Evolutionary conservation across 2,888 invertebrate genomes (phyloP), one percentile per base, ranked within the genome.

Genomic region (Drosophila kokeensis): DNA sequence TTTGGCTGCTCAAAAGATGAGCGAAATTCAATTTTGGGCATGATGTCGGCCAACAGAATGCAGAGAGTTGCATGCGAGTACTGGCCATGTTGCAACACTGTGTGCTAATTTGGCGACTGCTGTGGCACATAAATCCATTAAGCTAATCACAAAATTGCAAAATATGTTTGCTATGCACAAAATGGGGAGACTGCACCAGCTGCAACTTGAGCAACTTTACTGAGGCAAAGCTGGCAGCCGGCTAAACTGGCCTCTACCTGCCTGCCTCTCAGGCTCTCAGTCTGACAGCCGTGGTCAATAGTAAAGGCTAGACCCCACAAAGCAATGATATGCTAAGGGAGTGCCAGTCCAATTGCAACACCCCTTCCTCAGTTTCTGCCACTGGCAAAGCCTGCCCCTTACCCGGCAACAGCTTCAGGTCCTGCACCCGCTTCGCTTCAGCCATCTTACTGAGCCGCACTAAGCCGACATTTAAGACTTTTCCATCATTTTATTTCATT

Each of bases 401-500:
- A 0, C 24, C 4, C 49, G 24, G 15, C 29, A 18, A 40, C 13
- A 48, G 7, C 29, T 27, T 49, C 30, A 53, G 53, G 34, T 40
- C 45, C 48, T 53, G 40, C 32, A 34, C 24, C 38, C 30, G 42
- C 52, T 58, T 70, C 36, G 57, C 50, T 42, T 63, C 54, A 54
- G 72, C 38, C 54, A 30, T 78, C 67, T 49, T 72, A 66, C 69
- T 81, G 76, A 79, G 82, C 73, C 81, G 72, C 76, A 69, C 72
- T 82, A 76, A 83, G 77, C 81, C 77, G 69, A 74, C 81, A 82
- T 74, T 81, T 76, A 81, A 81, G 81, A 83, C 83, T 81, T 80
- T 83, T 83, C 77, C 81, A 82, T 81, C 81, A 81, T 81, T 83
- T 82, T 81, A 82, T 83, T 81, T 82, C 72, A 82, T 79, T 79